Evolutionary conservation across 2,797 vertebrate species (phyloP), one percentile per base, ranked within the genome.

Genomic region (Pelochelys cantorii): DNA sequence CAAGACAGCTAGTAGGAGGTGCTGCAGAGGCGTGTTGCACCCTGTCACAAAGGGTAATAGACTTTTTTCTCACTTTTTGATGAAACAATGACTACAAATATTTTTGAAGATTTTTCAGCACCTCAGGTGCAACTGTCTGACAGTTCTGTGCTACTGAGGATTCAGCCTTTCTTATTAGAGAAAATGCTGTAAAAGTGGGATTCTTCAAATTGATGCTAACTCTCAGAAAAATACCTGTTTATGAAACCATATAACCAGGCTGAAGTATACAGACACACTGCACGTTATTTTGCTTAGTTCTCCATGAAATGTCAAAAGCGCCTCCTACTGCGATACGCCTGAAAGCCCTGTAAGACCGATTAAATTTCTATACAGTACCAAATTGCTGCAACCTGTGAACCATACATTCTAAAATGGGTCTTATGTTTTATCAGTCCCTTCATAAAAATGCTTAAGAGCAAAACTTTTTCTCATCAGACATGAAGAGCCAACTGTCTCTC

Each of bases 231-330:
- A 96, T 94, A 97, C 94, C 96, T 94, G 92, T 96, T 96, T 85
- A 87, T 84, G 90, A 94, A 97, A 97, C 94, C 91, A 93, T 89
- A 84, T 82, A 95, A 85, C 79, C 77, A 59, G 89, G 87, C 90
- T 95, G 96, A 97, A 98, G 97, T 97, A 97, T 95, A 92, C 97
- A 97, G 93, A 96, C 91, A 91, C 95, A 95, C 90, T 93, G 85
- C 96, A 93, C 87, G 92, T 98, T 94, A 90, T 97, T 96, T 96
- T 98, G 96, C 96, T 97, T 97, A 97, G 95, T 84, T 97, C 91
- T 96, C 97, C 97, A 98, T 98, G 97, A 98, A 98, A 98, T 98
- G 97, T 98, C 98, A 98, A 92, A 97, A 98, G 96, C 96, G 96
- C 96, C 96, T 97, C 98, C 98, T 96, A 95, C 98, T 97, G 98